A percentile compares a stretch with the other conserved stretches of the same genome.
These are phyloP conservation scores for Trematomus bernacchii DNA, from an alignment of 2,797 vertebrate genomes.

Conservation along the genomic window DNA sequence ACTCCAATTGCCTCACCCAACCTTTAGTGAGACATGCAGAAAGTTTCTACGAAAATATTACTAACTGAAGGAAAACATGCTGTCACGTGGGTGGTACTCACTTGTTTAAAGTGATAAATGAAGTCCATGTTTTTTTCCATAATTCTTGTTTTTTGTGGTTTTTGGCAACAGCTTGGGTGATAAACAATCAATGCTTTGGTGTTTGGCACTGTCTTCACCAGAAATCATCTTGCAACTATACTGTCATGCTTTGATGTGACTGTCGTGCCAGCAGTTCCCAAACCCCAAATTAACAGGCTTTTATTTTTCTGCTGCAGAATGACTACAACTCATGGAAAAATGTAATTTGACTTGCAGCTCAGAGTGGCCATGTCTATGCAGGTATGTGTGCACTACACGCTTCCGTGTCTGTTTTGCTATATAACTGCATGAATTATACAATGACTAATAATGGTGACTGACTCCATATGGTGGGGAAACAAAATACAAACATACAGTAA, in stretches of 20 bases:
- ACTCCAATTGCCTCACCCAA: constrained; percentile 9
- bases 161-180: constrained; percentile 59
- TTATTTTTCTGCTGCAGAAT: constrained; percentile 26
- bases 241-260: constrained; percentile 59
- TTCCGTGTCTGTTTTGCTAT: background rate
- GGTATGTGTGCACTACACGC: background rate
- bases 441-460: constrained; percentile 2
- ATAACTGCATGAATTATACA: background rate
- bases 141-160: constrained; percentile 61
- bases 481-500: background rate
- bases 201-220: constrained; percentile 52
- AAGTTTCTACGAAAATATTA: constrained; percentile 20
- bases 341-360: background rate
- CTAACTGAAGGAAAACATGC: constrained; percentile 51
- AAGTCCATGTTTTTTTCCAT: constrained; percentile 61
- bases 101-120: constrained; percentile 65
- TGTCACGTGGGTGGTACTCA: constrained; percentile 63
- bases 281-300: constrained; percentile 36
- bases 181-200: constrained; percentile 59
- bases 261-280: constrained; percentile 42
- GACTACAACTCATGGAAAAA: constrained; percentile 4
- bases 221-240: constrained; percentile 59
- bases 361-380: background rate
- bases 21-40: constrained; percentile 29
- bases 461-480: background rate